Evolutionary conservation across 2,113 vertebrate species (phyloP), one percentile per base, ranked within the genome.

Genomic region (Ctenodactylus gundi): DNA sequence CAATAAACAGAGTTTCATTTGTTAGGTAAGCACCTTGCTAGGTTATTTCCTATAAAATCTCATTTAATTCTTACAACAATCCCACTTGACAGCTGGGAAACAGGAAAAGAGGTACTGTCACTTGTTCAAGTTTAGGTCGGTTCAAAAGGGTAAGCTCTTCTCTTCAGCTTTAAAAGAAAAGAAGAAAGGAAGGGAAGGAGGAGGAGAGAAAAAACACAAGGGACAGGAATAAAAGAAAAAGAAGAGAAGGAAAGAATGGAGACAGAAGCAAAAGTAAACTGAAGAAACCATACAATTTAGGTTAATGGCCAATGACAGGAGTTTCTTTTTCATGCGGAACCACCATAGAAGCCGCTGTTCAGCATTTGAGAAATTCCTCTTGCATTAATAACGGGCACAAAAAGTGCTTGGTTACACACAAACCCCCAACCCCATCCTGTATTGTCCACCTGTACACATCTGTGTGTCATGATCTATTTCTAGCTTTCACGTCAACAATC

Each of bases 391-490:
- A 87, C 70, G 86, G 12, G 55, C 18, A 89, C 7, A 76, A 4
- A 49, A 80, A 10, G 39, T 44, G 41, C 68, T 62, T 39, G 8
- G 78, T 76, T n/a, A n/a, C n/a, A n/a, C n/a, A 80, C 53, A 88
- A 88, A 41, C 7, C 4, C 41, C n/a, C 44, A 3, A 46, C 46
- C 39, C 75, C 9, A 36, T 36, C 65, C 14, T 92, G 70, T 49
- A 62, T 53, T 88, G 67, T 89, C 84, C 70, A 15, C 93, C 23
- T 85, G 77, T 36, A 91, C 11, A 64, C 55, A 60, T 67, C 75
- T 96, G 77, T 81, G 58, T 77, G 62, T 23, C 51, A 11, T 67
- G 1, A 68, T 96, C 94, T 93, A 94, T 96, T 88, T 94, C 78
- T 94, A 82, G 82, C 39, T 96, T 91, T 92, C 84, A 91, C 12